These are phyloP conservation scores for Lophochroa leadbeateri DNA, from an alignment of 2,113 vertebrate genomes.

Conservation along the genomic window DNA sequence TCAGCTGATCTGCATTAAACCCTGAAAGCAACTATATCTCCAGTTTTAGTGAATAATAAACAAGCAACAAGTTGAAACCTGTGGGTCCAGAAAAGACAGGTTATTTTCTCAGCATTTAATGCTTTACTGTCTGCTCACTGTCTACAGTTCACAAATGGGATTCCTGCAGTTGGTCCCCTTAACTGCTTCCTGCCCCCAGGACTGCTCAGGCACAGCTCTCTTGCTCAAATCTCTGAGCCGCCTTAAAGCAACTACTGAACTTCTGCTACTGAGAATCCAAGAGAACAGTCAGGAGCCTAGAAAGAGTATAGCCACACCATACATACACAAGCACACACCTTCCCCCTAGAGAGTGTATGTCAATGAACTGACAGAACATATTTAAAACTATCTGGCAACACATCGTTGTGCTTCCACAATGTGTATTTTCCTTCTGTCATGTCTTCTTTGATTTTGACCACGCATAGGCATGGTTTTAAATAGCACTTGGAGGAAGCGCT, in stretches of 20 bases:
- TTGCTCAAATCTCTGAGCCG: background rate
- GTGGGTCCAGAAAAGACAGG: background rate
- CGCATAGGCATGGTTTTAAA: background rate
- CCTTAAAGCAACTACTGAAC: background rate
- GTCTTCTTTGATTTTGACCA: background rate
- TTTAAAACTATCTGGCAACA: background rate
- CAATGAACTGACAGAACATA: background rate
- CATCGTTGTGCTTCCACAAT: background rate
- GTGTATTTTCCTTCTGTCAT: background rate
- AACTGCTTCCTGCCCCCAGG: background rate
- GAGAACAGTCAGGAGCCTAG: background rate
- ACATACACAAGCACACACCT: background rate
- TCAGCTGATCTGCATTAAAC: background rate
- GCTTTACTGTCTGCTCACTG: background rate
- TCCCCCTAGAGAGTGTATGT: background rate
- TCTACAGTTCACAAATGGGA: background rate
- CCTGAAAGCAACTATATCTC: background rate
- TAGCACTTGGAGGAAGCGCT: background rate
- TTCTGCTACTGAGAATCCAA: background rate
- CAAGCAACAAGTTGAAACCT: background rate
- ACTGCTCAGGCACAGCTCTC: background rate
- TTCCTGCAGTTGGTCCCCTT: background rate
- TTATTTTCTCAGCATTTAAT: background rate
- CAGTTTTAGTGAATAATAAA: background rate
- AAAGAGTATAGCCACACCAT: background rate